Percentiles rank a stretch among this genome's conserved stretches.
phyloP scores from a whole-genome alignment of 1,140 invertebrate species.

The Dryas iulia region DNA sequence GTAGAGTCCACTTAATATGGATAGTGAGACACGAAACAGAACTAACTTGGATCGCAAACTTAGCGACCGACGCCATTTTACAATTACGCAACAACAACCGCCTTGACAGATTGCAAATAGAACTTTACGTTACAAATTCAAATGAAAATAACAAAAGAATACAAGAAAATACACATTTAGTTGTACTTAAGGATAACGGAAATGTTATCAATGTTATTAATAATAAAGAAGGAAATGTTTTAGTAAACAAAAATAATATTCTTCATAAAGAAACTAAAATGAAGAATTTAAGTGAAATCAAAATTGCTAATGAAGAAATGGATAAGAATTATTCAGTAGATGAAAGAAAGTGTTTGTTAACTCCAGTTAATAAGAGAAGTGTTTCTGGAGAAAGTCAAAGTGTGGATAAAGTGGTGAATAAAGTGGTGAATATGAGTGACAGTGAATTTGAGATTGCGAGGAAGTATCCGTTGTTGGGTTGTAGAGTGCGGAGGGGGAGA shows the following conservation, averaged over 20 bases:
- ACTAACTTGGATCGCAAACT: conserved; percentile 55
- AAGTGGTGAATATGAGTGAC: conserved; percentile 29
- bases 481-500: conserved; percentile 58
- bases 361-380: conserved; percentile 51
- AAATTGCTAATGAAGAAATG: background rate
- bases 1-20: conserved; percentile 67
- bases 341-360: conserved; percentile 56
- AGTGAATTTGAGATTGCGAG: conserved; percentile 51
- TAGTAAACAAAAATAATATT: background rate
- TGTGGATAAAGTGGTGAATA: conserved; percentile 14
- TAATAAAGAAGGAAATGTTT: background rate
- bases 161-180: conserved; percentile 44
- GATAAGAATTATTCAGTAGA: conserved; percentile 21
- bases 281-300: background rate
- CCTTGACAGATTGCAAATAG: conserved; percentile 67
- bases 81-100: conserved; percentile 59
- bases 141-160: conserved; percentile 35
- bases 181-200: conserved; percentile 59
- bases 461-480: conserved; percentile 62
- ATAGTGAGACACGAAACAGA: conserved; percentile 66
- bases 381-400: conserved; percentile 4
- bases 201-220: conserved; percentile 42
- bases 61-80: conserved; percentile 55
- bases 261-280: background rate
- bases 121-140: conserved; percentile 65